phyloP scores from a whole-genome alignment of 2,113 vertebrate species.

The Festucalex cinctus region DNA sequence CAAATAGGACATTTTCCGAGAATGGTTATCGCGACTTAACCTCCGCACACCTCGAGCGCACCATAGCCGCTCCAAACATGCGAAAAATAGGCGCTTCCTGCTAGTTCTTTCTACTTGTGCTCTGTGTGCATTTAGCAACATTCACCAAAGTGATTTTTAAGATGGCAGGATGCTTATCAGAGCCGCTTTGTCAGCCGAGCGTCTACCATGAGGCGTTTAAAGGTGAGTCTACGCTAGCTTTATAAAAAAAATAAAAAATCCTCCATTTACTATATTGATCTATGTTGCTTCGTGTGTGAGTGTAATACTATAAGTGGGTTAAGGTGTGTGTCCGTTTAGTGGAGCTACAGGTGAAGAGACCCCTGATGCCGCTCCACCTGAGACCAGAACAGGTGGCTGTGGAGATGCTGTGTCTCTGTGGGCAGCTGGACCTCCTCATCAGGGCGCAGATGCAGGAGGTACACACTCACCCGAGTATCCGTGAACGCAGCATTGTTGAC shows the following conservation, averaged over 20 bases:
- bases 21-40: neutral
- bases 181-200: conserved; percentile 71
- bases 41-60: neutral
- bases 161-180: conserved; percentile 72
- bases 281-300: neutral
- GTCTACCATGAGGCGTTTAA: conserved; percentile 67
- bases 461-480: neutral
- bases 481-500: neutral
- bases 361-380: conserved; percentile 71
- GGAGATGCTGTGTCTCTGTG: conserved; percentile 78
- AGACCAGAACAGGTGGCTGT: conserved; percentile 76
- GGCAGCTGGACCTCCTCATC: conserved; percentile 78
- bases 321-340: conserved; percentile 47
- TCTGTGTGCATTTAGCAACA: neutral
- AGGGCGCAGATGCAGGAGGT: conserved; percentile 78
- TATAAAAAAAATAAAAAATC: neutral
- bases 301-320: neutral
- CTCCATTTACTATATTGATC: neutral
- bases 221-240: conserved; percentile 59
- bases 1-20: neutral
- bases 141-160: conserved; percentile 4
- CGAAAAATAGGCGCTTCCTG: neutral
- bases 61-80: neutral
- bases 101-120: neutral
- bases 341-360: conserved; percentile 74